Percentiles rank a stretch among this genome's conserved stretches.
These are phyloP conservation scores for Apis dorsata DNA, from an alignment of 1,140 invertebrate genomes.

Conservation along the genomic window DNA sequence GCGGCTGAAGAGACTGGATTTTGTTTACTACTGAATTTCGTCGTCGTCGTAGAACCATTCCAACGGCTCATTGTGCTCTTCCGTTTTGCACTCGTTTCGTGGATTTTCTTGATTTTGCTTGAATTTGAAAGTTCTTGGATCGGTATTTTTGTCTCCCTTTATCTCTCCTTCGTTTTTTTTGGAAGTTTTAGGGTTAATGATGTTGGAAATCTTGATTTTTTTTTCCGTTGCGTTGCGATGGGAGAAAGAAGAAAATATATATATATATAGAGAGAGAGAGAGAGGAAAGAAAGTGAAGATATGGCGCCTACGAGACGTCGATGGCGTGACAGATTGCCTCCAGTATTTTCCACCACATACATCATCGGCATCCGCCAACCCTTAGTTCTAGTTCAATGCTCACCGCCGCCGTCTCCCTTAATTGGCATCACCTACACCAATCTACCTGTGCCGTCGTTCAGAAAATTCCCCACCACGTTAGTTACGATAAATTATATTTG, in stretches of 20 bases:
- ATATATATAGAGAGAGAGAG: not conserved
- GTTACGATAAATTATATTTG: constrained; percentile 35
- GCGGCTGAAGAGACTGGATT: constrained; percentile 57
- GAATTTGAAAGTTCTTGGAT: not conserved
- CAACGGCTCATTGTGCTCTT: not conserved
- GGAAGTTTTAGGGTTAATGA: too few species aligned
- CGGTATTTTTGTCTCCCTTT: too few species aligned
- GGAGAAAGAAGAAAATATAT: not conserved
- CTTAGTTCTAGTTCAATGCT: constrained; percentile 75
- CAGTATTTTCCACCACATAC: constrained; percentile 80
- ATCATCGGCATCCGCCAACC: constrained; percentile 74
- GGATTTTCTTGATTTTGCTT: not conserved
- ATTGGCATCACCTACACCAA: constrained; percentile 70
- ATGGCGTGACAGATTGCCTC: constrained; percentile 78
- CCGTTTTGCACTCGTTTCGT: not conserved
- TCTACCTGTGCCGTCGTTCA: constrained; percentile 42
- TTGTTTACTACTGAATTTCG: constrained; percentile 47
- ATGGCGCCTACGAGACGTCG: constrained; percentile 70
- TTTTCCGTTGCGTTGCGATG: too few species aligned
- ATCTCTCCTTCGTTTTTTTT: too few species aligned
- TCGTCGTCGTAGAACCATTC: constrained; percentile 23
- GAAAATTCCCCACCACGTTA: constrained; percentile 49
- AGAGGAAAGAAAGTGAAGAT: constrained; percentile 37
- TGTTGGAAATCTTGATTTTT: too few species aligned
- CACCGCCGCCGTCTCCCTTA: constrained; percentile 71